Evolutionary conservation across 1,140 invertebrate species (phyloP).

Genomic region (Zaprionus taronus): DNA sequence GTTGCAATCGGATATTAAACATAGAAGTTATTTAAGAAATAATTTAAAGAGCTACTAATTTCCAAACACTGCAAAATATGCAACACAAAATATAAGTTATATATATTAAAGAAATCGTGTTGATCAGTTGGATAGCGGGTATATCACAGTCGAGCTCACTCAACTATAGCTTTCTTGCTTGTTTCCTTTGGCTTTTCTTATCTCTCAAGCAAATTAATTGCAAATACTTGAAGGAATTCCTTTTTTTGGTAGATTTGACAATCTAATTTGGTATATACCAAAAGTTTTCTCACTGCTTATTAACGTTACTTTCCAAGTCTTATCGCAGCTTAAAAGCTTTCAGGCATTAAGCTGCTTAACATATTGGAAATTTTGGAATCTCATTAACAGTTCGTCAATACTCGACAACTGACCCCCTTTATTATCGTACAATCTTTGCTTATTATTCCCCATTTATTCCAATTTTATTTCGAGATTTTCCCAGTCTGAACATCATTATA

Average conservation of each 20-base stretch:
- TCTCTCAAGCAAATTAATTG: neutral
- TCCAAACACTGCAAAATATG: too few relatives aligned
- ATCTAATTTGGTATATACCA: neutral
- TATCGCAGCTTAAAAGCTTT: neutral
- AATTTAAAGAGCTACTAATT: too few relatives aligned
- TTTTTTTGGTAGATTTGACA: neutral
- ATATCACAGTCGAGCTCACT: too few relatives aligned
- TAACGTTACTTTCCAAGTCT: neutral
- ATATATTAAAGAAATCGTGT: too few relatives aligned
- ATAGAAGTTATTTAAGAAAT: too few relatives aligned
- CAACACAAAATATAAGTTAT: too few relatives aligned
- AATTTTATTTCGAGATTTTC: constrained; percentile 13
- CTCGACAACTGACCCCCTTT: neutral
- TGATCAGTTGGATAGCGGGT: too few relatives aligned
- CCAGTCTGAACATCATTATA: constrained; percentile 16
- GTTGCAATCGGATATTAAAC: too few relatives aligned
- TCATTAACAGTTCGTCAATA: neutral
- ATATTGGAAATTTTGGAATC: neutral
- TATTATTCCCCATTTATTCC: neutral
- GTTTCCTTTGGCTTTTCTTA: neutral
- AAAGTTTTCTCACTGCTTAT: too few relatives aligned
- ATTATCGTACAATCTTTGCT: neutral
- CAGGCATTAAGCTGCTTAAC: neutral
- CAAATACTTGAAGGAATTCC: neutral
- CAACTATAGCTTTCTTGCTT: too few relatives aligned